Percentiles rank a stretch among this genome's conserved stretches.
These are phyloP conservation scores for Lepisosteus osseus DNA, from an alignment of 2,113 vertebrate species.

Conservation along the genomic window DNA sequence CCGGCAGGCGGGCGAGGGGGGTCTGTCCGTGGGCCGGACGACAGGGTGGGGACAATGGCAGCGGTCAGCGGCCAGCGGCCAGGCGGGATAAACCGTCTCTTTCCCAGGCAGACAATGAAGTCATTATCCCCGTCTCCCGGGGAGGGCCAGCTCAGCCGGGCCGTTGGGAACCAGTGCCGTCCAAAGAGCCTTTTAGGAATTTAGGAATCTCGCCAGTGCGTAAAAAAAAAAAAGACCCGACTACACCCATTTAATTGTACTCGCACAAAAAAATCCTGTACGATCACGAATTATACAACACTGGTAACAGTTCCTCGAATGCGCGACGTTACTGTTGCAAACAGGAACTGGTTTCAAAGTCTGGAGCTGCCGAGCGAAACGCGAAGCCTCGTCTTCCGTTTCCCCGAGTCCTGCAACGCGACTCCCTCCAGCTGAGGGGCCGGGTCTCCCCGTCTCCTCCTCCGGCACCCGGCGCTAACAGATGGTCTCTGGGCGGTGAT, in stretches of 20 bases:
- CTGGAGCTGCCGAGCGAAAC: neutral
- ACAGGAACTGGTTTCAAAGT: no score
- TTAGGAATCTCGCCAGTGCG: neutral
- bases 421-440: neutral
- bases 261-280: no score
- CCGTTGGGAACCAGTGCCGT: neutral
- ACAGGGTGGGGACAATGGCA: neutral
- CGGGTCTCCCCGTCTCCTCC: neutral
- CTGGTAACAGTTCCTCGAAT: no score
- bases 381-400: neutral
- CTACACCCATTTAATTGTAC: no score
- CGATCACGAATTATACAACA: no score
- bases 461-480: slow-evolving; percentile 16
- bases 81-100: neutral
- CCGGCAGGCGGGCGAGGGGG: no score
- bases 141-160: neutral
- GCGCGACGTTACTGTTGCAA: no score
- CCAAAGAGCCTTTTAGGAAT: neutral
- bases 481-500: slow-evolving; percentile 28
- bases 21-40: neutral
- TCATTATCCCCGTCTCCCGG: neutral
- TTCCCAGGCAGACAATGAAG: slow-evolving; percentile 1
- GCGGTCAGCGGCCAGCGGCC: neutral
- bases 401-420: neutral
- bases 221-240: no score